Conservation (phyloP, 2,113 vertebrate genomes). For the Prietella phreatophila region DNA sequence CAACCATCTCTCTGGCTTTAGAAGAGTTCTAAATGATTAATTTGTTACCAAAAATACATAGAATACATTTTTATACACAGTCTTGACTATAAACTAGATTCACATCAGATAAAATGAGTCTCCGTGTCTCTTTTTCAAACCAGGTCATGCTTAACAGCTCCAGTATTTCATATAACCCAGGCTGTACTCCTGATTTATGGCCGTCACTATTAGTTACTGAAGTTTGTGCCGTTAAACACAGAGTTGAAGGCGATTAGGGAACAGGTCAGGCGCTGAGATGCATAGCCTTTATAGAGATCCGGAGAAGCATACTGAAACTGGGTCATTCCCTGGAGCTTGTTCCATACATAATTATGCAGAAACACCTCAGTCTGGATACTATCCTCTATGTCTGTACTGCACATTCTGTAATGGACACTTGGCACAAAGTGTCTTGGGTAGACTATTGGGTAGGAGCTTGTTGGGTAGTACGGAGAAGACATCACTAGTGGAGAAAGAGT, state of each 20-base stretch:
- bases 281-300: conserved; percentile 46
- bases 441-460: background rate
- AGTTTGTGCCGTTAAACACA: conserved; percentile 48
- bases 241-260: conserved; percentile 53
- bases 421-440: background rate
- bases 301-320: conserved; percentile 63
- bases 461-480: background rate
- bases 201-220: conserved; percentile 16
- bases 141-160: conserved; percentile 13
- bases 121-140: background rate
- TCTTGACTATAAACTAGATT: conserved; percentile 6
- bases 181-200: conserved; percentile 34
- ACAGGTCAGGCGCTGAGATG: conserved; percentile 34
- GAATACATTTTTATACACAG: background rate
- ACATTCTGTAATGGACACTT: conserved; percentile 46
- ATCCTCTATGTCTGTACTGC: conserved; percentile 37
- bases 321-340: conserved; percentile 65
- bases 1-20: background rate
- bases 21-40: background rate
- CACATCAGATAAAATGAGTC: background rate
- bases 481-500: background rate
- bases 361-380: conserved; percentile 55
- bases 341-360: conserved; percentile 67
- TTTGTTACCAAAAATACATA: background rate
- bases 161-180: conserved; percentile 13